These are phyloP conservation scores for Agrotis segetum DNA, from an alignment of 2,888 invertebrate species.

Conservation along the genomic window DNA sequence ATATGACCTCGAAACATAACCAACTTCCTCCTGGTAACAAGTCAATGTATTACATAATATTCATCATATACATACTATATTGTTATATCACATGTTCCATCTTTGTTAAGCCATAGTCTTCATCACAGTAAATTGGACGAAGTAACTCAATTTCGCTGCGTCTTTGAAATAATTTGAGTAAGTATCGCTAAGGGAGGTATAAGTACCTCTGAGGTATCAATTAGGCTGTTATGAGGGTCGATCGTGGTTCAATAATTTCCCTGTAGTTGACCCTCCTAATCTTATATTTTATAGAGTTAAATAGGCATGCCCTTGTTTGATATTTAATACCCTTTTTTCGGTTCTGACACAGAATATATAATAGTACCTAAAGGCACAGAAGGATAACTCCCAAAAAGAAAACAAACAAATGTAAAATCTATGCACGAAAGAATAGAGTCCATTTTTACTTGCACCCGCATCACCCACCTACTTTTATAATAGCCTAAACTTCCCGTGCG, in stretches of 20 bases:
- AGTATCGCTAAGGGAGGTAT: slow-evolving; percentile 22
- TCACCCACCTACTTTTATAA: no score
- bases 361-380: no score
- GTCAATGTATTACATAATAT: slow-evolving; percentile 42
- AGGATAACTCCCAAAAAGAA: no score
- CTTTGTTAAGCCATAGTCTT: slow-evolving; percentile 45
- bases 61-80: slow-evolving; percentile 9
- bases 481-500: no score
- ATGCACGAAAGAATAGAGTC: no score
- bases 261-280: slow-evolving; percentile 48
- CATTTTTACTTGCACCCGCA: no score
- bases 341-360: no score
- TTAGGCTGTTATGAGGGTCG: slow-evolving; percentile 45
- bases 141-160: slow-evolving; percentile 55
- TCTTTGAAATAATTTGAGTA: slow-evolving; percentile 60
- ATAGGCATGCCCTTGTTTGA: slow-evolving; percentile 19
- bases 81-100: slow-evolving; percentile 35
- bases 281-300: slow-evolving; percentile 34
- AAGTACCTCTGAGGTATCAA: slow-evolving; percentile 57
- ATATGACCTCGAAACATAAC: slow-evolving; percentile 15
- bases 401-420: no score
- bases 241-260: slow-evolving; percentile 44
- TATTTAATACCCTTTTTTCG: slow-evolving; percentile 11
- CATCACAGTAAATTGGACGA: slow-evolving; percentile 46
- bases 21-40: slow-evolving; percentile 17